A percentile compares a stretch with the other conserved stretches of the same genome.
Evolutionary conservation across 2,888 invertebrate species (phyloP).

Genomic region (Cenopis cana): DNA sequence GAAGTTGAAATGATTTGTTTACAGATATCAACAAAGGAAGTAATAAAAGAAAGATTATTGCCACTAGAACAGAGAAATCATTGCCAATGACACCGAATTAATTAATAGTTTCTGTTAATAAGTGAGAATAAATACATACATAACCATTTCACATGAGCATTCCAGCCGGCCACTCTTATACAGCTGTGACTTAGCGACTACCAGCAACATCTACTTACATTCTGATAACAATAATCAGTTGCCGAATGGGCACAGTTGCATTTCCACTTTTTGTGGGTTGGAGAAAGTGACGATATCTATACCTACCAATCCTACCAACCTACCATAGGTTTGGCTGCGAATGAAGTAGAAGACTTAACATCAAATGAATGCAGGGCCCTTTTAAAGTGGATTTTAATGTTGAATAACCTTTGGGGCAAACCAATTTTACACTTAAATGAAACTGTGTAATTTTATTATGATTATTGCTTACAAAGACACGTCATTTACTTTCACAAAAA

Average conservation of each 20-base stretch:
- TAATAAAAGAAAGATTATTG: neutral
- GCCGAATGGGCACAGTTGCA: slow-evolving; percentile 42
- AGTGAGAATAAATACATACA: neutral
- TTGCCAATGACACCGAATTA: neutral
- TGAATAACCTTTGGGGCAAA: neutral
- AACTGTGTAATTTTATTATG: no score
- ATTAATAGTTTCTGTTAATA: neutral
- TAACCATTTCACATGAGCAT: slow-evolving; percentile 9
- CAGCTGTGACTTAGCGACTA: slow-evolving; percentile 28
- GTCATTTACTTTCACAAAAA: no score
- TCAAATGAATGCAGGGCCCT: neutral
- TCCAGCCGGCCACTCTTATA: slow-evolving; percentile 15
- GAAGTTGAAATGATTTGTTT: neutral
- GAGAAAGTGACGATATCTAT: slow-evolving; percentile 64
- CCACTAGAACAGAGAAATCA: no score
- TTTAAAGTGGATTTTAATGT: neutral
- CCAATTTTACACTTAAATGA: no score
- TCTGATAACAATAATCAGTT: slow-evolving; percentile 48
- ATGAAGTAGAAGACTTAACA: slow-evolving; percentile 9
- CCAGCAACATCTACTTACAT: slow-evolving; percentile 30
- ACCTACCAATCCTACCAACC: no score
- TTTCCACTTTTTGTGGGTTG: slow-evolving; percentile 59
- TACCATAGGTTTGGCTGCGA: slow-evolving; percentile 16
- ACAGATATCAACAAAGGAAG: neutral
- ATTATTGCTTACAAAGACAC: no score